Evolutionary conservation across 2,113 vertebrate species (phyloP).

Genomic region (Pluvianellus socialis): DNA sequence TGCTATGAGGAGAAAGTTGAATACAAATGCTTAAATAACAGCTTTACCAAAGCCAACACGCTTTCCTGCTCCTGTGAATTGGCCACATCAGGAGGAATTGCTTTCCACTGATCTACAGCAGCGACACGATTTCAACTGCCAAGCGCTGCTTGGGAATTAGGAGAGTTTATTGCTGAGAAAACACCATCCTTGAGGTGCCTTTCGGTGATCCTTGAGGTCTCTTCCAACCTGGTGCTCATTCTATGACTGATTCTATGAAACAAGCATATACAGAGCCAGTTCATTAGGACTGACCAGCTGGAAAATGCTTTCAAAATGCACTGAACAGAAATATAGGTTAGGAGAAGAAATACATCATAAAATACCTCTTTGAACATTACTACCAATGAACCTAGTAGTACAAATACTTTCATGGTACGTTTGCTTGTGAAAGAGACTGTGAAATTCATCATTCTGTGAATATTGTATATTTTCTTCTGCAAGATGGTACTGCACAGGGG

Average conservation of each 20-base stretch:
- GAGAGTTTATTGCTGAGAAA: rapidly evolving
- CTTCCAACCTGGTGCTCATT: background rate
- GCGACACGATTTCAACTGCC: background rate
- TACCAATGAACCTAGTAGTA: background rate
- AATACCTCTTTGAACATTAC: background rate
- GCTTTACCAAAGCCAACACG: no score
- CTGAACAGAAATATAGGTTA: background rate
- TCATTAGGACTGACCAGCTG: background rate
- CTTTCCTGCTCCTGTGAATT: background rate
- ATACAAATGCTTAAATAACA: background rate
- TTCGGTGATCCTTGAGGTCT: background rate
- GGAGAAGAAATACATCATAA: background rate
- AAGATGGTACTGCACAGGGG: background rate
- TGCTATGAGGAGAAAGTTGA: background rate
- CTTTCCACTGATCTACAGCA: background rate
- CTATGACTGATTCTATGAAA: background rate
- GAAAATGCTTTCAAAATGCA: background rate
- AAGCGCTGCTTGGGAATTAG: background rate
- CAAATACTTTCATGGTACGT: background rate
- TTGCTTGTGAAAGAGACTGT: background rate
- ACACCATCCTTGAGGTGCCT: background rate
- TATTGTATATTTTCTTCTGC: background rate
- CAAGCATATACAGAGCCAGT: background rate
- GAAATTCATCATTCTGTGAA: background rate
- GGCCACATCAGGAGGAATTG: rapidly evolving